Percentiles rank a stretch among this genome's conserved stretches.
These are phyloP conservation scores for Tragulus kanchil DNA, from an alignment of 2,113 vertebrate species.

Conservation along the genomic window DNA sequence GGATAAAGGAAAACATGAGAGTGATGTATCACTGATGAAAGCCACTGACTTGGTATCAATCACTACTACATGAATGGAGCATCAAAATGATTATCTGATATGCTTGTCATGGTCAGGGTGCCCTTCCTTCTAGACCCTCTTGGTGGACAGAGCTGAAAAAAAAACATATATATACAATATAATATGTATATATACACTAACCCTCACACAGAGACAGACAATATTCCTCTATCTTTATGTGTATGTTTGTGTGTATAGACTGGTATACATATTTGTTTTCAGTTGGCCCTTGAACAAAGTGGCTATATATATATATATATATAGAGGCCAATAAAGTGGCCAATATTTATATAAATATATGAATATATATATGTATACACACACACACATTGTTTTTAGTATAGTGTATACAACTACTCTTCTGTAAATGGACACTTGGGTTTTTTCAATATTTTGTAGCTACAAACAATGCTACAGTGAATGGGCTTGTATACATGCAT, in stretches of 20 bases:
- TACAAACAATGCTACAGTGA: neutral
- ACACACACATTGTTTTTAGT: neutral
- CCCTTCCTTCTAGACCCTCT: neutral
- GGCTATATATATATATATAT: neutral
- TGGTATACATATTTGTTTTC: neutral
- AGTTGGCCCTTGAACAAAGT: neutral
- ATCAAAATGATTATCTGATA: neutral
- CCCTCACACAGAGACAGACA: neutral
- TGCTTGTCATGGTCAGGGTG: neutral
- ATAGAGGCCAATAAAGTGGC: neutral
- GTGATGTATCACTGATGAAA: neutral
- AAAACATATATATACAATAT: neutral
- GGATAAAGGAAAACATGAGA: neutral
- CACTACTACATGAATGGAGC: neutral
- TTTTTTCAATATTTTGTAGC: neutral
- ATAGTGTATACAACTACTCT: neutral
- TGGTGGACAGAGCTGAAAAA: neutral
- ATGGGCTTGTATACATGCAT: neutral
- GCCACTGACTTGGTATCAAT: neutral
- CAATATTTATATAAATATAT: no score
- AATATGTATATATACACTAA: neutral
- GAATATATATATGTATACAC: neutral
- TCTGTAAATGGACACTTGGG: neutral
- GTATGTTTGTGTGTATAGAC: neutral
- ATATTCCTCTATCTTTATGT: neutral